Evolutionary conservation across 1,140 invertebrate species (phyloP), one percentile per base, ranked within the genome.

Genomic region (Hyposmocoma kahamanoa): DNA sequence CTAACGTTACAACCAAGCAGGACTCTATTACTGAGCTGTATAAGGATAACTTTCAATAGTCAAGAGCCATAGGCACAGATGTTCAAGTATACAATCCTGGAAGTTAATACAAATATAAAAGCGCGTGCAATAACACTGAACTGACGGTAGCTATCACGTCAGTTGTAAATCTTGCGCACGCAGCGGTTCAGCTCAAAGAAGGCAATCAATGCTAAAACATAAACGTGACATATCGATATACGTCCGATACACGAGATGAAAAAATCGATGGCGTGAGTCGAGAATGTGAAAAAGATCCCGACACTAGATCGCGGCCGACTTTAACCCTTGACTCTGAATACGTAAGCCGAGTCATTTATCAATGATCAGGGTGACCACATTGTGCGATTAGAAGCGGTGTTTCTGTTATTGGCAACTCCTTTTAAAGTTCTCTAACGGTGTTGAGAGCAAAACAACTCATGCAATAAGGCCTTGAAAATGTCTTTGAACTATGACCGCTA

Each of bases 311-410:
- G 62, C 65, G 59, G 68, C 61, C 58, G 63, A 60, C 55, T 72
- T 77, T 78, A 81, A 81, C 74, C 74, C 72, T 72, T 81, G 71
- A 76, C 74, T 71, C 60, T 34, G 60, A 65, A 72, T 67, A 72
- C 62, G 67, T 77, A 70, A 73, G 69, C 61, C 57, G 64, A 69
- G 67, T 75, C 75, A 79, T 82, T 82, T 79, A 79, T 82, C 69
- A 71, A 77, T 62, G 61, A 47, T 45, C 51, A 62, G 53, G 61
- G 67, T 72, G 66, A 70, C 76, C 64, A 75, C 58, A 32, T 51
- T 41, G 15, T 39, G 4, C 20, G 13, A 13, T 34, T 4, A 34
- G 3, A 11, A 26, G 24, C 11, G 11, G 24, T n/a, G n/a, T n/a
- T n/a, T n/a, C n/a, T n/a, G n/a, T n/a, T n/a, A n/a, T n/a, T n/a